A percentile compares a stretch with the other conserved stretches of the same genome.
phyloP scores from a whole-genome alignment of 1,140 invertebrate genomes.

The Drosophila lini region DNA sequence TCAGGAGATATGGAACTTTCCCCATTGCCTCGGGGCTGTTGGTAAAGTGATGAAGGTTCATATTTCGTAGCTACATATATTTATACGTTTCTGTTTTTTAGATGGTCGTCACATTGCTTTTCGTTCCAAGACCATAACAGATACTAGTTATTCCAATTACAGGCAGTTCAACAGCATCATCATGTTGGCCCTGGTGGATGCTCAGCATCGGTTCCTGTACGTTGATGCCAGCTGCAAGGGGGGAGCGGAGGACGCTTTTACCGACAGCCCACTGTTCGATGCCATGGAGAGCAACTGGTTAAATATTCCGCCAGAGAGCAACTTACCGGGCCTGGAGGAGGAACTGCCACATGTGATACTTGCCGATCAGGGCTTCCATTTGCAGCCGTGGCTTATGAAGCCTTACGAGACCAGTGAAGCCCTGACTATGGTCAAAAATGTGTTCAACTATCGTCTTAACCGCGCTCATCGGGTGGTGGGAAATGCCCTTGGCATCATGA shows the following conservation, averaged over 20 bases:
- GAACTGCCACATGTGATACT: conserved; percentile 12
- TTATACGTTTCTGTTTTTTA: background rate
- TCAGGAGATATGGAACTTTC: conserved; percentile 7
- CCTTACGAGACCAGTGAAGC: background rate
- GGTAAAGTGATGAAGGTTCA: background rate
- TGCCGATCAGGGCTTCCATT: background rate
- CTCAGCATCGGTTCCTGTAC: conserved; percentile 3
- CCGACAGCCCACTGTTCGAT: conserved; percentile 10
- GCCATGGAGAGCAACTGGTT: conserved; percentile 13
- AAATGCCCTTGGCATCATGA: conserved; percentile 11
- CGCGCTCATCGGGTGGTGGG: conserved; percentile 3
- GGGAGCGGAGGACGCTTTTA: conserved; percentile 5
- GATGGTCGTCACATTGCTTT: conserved; percentile 15
- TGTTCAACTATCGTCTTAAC: conserved; percentile 15
- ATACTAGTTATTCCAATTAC: conserved; percentile 8
- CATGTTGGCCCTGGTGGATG: conserved; percentile 10
- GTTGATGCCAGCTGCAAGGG: conserved; percentile 1
- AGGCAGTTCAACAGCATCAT: conserved; percentile 9
- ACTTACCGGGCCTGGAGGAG: background rate
- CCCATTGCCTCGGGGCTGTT: conserved; percentile 14
- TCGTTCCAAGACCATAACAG: background rate
- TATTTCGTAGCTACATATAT: too few species aligned
- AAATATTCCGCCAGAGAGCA: conserved; percentile 3
- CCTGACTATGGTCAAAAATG: background rate
- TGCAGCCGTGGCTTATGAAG: conserved; percentile 16